Evolutionary conservation across 2,797 vertebrate genomes (phyloP), one percentile per base, ranked within the genome.

Genomic region (Agapornis canus): DNA sequence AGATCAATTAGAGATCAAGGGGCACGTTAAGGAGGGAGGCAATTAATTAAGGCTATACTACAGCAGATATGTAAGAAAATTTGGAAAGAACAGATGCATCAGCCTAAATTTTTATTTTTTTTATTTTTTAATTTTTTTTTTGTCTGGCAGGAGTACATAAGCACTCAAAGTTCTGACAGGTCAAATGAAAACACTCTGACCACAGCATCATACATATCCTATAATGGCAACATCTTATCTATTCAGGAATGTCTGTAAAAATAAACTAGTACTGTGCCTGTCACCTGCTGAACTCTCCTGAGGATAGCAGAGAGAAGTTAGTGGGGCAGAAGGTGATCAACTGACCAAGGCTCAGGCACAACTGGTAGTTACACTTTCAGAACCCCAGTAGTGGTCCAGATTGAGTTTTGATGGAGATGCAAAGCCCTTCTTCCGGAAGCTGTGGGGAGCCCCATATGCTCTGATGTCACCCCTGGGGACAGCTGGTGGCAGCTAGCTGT

Each of bases 201-300:
- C 10, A 3, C n/a, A 51, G 4, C 49, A 23, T n/a, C 19, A 0
- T 7, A 25, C 13, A 6, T 37, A 7, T 21, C 2, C 0, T 14
- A 0, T 29, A 37, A 31, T 15, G 66, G 23, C 29, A 7, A 13
- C 35, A 3, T 3, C 25, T 23, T 11, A 3, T 0, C 69, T 13
- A 0, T 31, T 15, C 2, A 6, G 72, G 35, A 17, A 5, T 2
- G 29, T 5, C 39, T 8, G 16, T 14, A 13, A 18, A 6, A 21
- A n/a, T 9, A 3, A 17, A 18, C 16, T 1, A 13, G 27, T 2
- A 2, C 22, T 1, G 39, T 4, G 39, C 23, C 51, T 31, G 47
- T 16, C 54, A 20, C 47, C 31, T 35, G 49, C 2, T 19, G 51
- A 40, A 21, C 42, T 49, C 19, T 19, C 39, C 9, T 3, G 25